Evolutionary conservation across 2,888 invertebrate genomes (phyloP), one percentile per base, ranked within the genome.

Genomic region (Drosophila colorata): DNA sequence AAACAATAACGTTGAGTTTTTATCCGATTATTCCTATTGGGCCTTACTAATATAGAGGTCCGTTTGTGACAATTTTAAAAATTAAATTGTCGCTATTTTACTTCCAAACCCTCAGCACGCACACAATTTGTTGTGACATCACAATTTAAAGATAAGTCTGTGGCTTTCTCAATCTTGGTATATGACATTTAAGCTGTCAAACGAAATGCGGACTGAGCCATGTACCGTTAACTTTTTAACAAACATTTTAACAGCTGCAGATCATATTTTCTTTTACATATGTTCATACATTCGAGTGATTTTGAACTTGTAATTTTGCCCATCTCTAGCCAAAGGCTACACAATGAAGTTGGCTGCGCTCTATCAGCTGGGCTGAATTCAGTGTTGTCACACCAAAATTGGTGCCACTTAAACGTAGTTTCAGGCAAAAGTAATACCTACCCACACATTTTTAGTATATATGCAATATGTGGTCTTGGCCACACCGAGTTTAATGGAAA

Each of bases 401-500:
- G 3, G 52, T n/a, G 13, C 1, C 7, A 14, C 8, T 1, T 37
- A 38, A 38, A 51, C n/a, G 52, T 66, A 64, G 66, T 66, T 61
- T 46, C 9, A 1, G 8, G 4, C 13, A 33, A 4, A 20, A 8
- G 8, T 46, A 28, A 1, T 44, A 38, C 37, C 37, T 23, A n/a
- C 13, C 3, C 4, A 7, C 7, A 1, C 8, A 16, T 20, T 43
- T 0, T 41, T 31, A 38, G 53, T 74, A 74, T 48, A 48, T 60
- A 40, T 48, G 2, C 1, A 18, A 2, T 23, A 8, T n/a, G 8
- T 1, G 5, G 5, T 18, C 14, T 13, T 25, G 58, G 67, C n/a
- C 40, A 56, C 61, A 68, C 35, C 47, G 16, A 9, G 14, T 7
- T 28, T n/a, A 28, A 55, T 59, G 60, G 52, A 78, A 75, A 78